Evolutionary conservation across 2,113 vertebrate species (phyloP).

Genomic region (Dermatemys mawii): DNA sequence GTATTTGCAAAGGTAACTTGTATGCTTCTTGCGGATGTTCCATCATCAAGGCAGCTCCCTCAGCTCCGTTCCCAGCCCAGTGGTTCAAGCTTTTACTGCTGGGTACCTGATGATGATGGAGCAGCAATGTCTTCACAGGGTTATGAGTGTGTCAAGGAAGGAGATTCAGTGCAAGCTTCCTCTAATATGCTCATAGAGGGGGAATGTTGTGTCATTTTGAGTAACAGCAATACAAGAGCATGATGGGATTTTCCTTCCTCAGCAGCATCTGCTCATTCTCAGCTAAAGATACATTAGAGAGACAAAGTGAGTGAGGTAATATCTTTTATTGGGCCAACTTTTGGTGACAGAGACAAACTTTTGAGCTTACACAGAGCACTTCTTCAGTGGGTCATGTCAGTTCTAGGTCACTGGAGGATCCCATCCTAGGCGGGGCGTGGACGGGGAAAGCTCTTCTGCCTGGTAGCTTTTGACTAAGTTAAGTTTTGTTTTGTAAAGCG

Average conservation of each 20-base stretch:
- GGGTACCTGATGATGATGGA: neutral
- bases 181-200: neutral
- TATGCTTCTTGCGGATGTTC: neutral
- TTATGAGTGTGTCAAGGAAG: neutral
- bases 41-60: neutral
- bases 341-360: neutral
- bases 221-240: neutral
- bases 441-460: too few relatives aligned
- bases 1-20: neutral
- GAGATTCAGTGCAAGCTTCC: neutral
- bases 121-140: constrained; percentile 34
- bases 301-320: neutral
- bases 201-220: neutral
- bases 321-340: neutral
- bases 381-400: neutral
- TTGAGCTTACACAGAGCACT: neutral
- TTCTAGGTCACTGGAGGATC: neutral
- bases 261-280: neutral
- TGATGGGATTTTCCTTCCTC: neutral
- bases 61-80: constrained; percentile 17
- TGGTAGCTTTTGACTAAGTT: constrained; percentile 43
- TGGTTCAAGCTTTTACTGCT: neutral
- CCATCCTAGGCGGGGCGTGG: neutral
- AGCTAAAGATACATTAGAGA: neutral
- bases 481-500: constrained; percentile 63